Percentiles rank a stretch among this genome's conserved stretches.
phyloP scores from a whole-genome alignment of 2,888 invertebrate genomes.

The Mycogona germanica region DNA sequence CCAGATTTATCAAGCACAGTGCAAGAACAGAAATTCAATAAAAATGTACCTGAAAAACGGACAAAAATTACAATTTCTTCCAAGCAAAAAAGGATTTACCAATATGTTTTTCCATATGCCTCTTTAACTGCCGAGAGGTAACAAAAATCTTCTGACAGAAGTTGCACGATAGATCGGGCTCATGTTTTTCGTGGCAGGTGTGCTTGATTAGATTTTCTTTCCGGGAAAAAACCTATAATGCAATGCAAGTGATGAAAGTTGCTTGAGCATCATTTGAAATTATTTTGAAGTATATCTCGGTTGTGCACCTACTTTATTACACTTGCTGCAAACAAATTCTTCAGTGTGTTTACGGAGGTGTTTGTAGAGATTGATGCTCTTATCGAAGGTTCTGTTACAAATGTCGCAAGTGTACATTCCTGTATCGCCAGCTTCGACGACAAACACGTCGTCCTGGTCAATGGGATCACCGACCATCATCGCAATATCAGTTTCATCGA shows the following conservation, averaged over 20 bases:
- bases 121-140: conserved; percentile 37
- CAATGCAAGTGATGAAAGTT: no score
- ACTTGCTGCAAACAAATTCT: conserved; percentile 39
- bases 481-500: no score
- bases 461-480: background rate
- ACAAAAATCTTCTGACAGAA: conserved; percentile 36
- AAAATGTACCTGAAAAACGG: no score
- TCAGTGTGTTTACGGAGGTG: conserved; percentile 43
- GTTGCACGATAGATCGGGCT: no score
- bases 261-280: no score
- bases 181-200: conserved; percentile 22
- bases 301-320: conserved; percentile 27
- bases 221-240: conserved; percentile 35
- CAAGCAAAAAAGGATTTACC: no score
- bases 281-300: no score
- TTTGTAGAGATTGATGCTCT: conserved; percentile 35
- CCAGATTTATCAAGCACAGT: no score
- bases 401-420: conserved; percentile 30
- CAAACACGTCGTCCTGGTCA: background rate
- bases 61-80: no score
- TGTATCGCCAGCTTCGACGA: background rate
- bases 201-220: conserved; percentile 35
- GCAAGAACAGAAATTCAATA: no score
- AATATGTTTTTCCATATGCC: conserved; percentile 39
- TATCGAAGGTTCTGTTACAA: conserved; percentile 33